These are phyloP conservation scores for Cantharis nigra DNA, from an alignment of 2,888 invertebrate genomes.

Conservation along the genomic window DNA sequence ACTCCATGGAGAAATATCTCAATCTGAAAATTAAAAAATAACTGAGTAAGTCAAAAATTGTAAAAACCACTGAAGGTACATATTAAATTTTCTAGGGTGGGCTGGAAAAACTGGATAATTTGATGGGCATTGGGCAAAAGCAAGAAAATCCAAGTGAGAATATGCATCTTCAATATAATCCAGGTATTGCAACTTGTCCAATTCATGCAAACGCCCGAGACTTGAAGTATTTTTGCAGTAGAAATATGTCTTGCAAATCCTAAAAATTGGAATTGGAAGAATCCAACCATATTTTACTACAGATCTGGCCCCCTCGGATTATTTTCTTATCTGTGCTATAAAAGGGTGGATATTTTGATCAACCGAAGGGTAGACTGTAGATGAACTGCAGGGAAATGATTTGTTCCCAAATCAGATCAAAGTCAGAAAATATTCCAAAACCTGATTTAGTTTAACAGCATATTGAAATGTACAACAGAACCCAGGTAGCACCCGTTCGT, in stretches of 20 bases:
- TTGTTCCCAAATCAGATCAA: too few species aligned
- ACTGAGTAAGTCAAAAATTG: background rate
- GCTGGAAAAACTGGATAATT: background rate
- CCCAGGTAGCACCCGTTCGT: too few species aligned
- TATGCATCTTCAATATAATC: too few species aligned
- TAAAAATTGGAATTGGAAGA: too few species aligned
- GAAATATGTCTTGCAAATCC: too few species aligned
- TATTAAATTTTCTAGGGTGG: background rate
- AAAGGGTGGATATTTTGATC: background rate
- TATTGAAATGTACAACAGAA: too few species aligned
- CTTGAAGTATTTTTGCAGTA: too few species aligned
- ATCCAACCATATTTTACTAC: too few species aligned
- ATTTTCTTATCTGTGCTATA: background rate
- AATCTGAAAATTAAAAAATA: background rate
- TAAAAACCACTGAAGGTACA: background rate
- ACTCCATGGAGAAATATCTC: conserved; percentile 59
- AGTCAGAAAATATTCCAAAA: too few species aligned
- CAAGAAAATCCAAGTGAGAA: background rate
- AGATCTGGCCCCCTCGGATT: background rate
- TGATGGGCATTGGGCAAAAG: background rate
- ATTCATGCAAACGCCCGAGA: too few species aligned
- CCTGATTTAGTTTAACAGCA: too few species aligned
- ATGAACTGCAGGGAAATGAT: background rate
- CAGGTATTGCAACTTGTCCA: too few species aligned
- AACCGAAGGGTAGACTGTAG: background rate